A percentile compares a stretch with the other conserved stretches of the same genome.
Evolutionary conservation across 2,113 vertebrate species (phyloP).

Genomic region (Octodon degus): DNA sequence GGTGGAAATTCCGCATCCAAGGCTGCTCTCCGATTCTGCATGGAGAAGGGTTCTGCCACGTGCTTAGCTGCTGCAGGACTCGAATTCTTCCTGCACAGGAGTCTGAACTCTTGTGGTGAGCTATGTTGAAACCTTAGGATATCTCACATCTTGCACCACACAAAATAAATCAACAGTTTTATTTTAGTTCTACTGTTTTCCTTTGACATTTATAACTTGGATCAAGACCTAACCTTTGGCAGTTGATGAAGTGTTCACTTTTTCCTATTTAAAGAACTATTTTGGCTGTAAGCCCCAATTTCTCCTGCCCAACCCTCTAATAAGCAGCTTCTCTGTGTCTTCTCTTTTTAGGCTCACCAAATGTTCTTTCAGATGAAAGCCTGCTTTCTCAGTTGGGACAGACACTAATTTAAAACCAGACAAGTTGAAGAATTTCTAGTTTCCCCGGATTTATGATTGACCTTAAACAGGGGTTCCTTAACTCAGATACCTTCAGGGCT

Average conservation of each 20-base stretch:
- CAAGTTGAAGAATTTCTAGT: not conserved
- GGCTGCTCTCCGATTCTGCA: not conserved
- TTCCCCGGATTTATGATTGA: not conserved
- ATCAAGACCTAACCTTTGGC: not conserved
- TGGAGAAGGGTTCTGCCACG: not conserved
- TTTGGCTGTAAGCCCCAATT: not conserved
- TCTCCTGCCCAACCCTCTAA: not conserved
- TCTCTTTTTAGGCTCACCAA: not conserved
- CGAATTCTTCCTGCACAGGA: not conserved
- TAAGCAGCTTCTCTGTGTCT: not conserved
- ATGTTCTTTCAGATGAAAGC: not conserved
- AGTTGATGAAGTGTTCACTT: not conserved
- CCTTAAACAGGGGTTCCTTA: not conserved
- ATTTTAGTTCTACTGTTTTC: not conserved
- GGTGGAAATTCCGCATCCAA: not conserved
- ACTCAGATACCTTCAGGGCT: not conserved
- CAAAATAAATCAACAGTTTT: not conserved
- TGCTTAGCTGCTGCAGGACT: not conserved
- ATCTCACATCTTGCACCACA: not conserved
- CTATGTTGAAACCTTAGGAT: not conserved
- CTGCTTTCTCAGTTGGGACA: not conserved
- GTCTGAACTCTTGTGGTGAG: not conserved
- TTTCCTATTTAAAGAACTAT: not conserved
- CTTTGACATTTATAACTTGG: conserved; percentile 32
- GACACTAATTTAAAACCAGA: not conserved